Evolutionary conservation across 2,797 vertebrate species (phyloP).

Genomic region (Pipistrellus nathusii): DNA sequence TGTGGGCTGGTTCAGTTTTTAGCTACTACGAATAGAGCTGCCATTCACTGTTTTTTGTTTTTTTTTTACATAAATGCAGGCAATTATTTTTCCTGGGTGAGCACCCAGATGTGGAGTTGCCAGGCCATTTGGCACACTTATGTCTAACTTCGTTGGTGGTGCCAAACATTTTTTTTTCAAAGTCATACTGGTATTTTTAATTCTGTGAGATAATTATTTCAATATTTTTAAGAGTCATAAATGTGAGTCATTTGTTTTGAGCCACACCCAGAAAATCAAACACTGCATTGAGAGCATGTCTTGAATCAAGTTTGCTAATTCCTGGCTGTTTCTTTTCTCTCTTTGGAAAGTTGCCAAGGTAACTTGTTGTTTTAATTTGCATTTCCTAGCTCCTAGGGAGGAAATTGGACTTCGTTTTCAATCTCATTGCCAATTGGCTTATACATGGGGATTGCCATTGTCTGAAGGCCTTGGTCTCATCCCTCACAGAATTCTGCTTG

Average conservation of each 20-base stretch:
- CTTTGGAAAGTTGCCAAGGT: neutral
- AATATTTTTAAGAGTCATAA: neutral
- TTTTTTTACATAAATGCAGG: neutral
- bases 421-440: neutral
- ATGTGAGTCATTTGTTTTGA: neutral
- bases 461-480: neutral
- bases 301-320: neutral
- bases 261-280: neutral
- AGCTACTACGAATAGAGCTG: neutral
- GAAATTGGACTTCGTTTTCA: neutral
- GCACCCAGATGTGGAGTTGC: neutral
- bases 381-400: neutral
- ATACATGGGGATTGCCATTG: neutral
- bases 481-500: neutral
- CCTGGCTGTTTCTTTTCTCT: neutral
- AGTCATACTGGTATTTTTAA: neutral
- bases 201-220: neutral
- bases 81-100: neutral
- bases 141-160: neutral
- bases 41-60: too few species aligned
- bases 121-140: too few species aligned
- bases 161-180: neutral
- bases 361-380: neutral
- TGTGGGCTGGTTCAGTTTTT: neutral
- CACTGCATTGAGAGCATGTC: neutral